A percentile compares a stretch with the other conserved stretches of the same genome.
These are phyloP conservation scores for Rhynchomys soricoides DNA, from an alignment of 2,113 vertebrate genomes.

Conservation along the genomic window DNA sequence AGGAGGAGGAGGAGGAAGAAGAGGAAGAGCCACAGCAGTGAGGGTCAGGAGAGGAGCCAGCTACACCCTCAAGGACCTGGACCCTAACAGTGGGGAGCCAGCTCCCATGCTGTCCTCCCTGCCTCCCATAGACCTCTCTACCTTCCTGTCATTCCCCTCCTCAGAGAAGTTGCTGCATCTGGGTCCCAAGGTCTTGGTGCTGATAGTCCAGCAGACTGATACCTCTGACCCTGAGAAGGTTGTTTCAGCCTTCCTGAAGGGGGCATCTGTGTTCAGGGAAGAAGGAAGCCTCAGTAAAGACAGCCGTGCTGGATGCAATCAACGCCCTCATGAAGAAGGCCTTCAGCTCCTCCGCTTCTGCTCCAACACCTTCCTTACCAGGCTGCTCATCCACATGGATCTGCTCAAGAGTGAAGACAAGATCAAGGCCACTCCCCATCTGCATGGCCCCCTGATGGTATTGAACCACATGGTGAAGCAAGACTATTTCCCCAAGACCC, in stretches of 20 bases:
- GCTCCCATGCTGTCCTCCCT: constrained; percentile 85
- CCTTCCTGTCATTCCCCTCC: constrained; percentile 95
- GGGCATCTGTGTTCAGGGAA: too few relatives aligned
- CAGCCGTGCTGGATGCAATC: too few relatives aligned
- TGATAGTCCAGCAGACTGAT: constrained; percentile 92
- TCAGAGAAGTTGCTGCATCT: constrained; percentile 95
- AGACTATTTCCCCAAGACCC: constrained; percentile 95
- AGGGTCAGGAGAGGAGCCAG: constrained; percentile 74
- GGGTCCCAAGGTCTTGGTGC: constrained; percentile 89
- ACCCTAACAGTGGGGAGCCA: constrained; percentile 82
- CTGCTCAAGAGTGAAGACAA: constrained; percentile 98
- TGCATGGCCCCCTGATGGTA: constrained; percentile 92
- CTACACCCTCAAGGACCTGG: constrained; percentile 80
- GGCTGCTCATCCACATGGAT: constrained; percentile 93
- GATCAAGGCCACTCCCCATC: constrained; percentile 91
- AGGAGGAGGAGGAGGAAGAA: constrained; percentile 79
- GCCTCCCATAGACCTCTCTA: constrained; percentile 89
- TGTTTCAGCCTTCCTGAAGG: too few relatives aligned
- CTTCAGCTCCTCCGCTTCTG: constrained; percentile 88
- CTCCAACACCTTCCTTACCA: constrained; percentile 91
- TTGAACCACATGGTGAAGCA: constrained; percentile 94
- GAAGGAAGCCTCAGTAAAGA: too few relatives aligned
- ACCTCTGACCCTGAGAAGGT: too few relatives aligned
- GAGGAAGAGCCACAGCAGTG: constrained; percentile 78
- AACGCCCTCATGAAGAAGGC: too few relatives aligned